Evolutionary conservation across 92 coral and sea anemone genomes (phyloP).

Genomic region (Umimayanthus chanpuru): DNA sequence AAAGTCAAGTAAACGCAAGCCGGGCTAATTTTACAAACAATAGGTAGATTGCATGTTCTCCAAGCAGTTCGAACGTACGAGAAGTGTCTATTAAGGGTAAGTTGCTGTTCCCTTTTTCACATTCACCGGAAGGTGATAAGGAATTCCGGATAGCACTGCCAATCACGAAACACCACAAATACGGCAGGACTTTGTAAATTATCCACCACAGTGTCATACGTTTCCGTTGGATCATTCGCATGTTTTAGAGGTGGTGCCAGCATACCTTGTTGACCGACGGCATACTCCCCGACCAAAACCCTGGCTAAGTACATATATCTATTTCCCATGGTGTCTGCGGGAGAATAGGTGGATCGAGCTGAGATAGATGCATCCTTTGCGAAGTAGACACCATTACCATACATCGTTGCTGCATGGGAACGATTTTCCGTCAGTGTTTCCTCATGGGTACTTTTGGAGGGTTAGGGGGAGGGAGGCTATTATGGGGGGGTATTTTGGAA

Average conservation of each 20-base stretch:
- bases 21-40: no score
- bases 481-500: no score
- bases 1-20: no score
- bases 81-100: no score
- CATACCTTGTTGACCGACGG: slow-evolving; percentile 54
- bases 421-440: no score
- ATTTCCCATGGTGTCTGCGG: slow-evolving; percentile 53
- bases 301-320: slow-evolving; percentile 70
- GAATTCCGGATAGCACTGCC: slow-evolving; percentile 76
- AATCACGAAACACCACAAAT: slow-evolving; percentile 66
- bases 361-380: slow-evolving; percentile 59
- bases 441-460: no score
- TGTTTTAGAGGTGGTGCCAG: slow-evolving; percentile 63
- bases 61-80: no score
- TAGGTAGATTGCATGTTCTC: no score
- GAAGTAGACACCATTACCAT: slow-evolving; percentile 79
- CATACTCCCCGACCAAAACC: slow-evolving; percentile 72
- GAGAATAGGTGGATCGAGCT: slow-evolving; percentile 58
- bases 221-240: slow-evolving; percentile 45
- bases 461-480: no score
- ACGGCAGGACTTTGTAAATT: slow-evolving; percentile 54
- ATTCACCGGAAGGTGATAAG: slow-evolving; percentile 68
- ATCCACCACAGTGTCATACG: slow-evolving; percentile 67
- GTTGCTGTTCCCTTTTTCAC: neutral
- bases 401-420: no score